These are phyloP conservation scores for Lamellibrachia satsuma DNA, from an alignment of 2,888 invertebrate species.

Conservation along the genomic window DNA sequence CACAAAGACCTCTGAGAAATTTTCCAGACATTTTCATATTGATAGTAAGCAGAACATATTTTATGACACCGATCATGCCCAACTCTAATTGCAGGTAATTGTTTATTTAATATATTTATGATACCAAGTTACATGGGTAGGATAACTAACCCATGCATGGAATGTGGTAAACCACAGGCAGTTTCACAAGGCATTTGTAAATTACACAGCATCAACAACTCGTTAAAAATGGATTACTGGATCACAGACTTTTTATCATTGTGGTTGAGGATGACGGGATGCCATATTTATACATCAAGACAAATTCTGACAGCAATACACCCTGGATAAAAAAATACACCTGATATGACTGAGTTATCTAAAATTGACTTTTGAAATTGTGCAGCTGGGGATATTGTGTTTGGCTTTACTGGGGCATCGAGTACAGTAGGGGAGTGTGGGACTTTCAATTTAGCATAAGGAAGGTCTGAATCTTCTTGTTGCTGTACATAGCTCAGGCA, in stretches of 20 bases:
- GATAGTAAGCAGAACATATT: background rate
- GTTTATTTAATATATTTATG: background rate
- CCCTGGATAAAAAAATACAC: background rate
- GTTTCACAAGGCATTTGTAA: background rate
- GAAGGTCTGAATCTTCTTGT: background rate
- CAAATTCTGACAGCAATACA: background rate
- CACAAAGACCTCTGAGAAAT: background rate
- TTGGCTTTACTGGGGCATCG: background rate
- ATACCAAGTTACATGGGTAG: background rate
- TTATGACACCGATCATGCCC: background rate
- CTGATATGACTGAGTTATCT: background rate
- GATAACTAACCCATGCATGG: background rate
- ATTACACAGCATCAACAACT: background rate
- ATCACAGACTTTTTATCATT: background rate
- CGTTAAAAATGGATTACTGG: background rate
- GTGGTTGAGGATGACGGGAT: background rate
- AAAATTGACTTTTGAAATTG: slow-evolving; percentile 1
- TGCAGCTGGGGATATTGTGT: background rate
- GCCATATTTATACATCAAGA: slow-evolving; percentile 3
- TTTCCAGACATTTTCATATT: background rate
- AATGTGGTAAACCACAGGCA: background rate
- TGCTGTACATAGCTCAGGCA: background rate
- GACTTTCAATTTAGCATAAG: background rate
- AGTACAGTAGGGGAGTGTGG: background rate
- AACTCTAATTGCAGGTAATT: background rate